Percentiles rank a stretch among this genome's conserved stretches.
phyloP scores from a whole-genome alignment of 2,113 vertebrate genomes.

The Uria lomvia region DNA sequence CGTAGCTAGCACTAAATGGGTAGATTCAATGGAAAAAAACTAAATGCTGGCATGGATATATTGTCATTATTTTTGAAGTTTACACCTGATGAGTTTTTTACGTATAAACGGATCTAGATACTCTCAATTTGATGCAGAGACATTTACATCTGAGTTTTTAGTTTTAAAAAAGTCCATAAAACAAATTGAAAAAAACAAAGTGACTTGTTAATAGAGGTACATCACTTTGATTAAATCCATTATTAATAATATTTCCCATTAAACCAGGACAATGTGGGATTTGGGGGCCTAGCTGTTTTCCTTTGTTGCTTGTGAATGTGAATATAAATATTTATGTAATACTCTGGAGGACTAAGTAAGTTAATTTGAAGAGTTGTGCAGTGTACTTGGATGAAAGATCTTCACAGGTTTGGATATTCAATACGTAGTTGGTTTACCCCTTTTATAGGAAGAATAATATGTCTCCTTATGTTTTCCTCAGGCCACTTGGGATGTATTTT shows the following conservation, averaged over 20 bases:
- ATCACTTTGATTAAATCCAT: not conserved
- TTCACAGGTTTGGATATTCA: not conserved
- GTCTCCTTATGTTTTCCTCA: not conserved
- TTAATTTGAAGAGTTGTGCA: not conserved
- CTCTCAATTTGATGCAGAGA: not conserved
- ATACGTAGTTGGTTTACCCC: not conserved
- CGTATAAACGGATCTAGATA: not conserved
- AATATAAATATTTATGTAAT: not conserved
- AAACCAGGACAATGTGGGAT: not conserved
- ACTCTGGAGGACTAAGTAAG: not conserved
- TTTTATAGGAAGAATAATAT: not conserved
- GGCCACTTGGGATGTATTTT: not conserved
- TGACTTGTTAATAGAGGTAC: not conserved
- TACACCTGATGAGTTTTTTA: not conserved
- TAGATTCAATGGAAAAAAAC: not conserved
- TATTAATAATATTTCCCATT: not conserved
- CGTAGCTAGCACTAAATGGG: not conserved
- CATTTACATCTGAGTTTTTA: not conserved
- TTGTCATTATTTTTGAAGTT: not conserved
- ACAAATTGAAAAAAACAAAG: not conserved
- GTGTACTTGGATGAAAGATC: not conserved
- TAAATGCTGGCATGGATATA: not conserved
- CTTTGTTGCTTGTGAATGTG: not conserved
- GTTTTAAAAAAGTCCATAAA: not conserved
- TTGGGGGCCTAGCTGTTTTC: not conserved